Base-by-base conservation (phyloP, 2,888 invertebrate species). In the Diadegma fenestrale region DNA sequence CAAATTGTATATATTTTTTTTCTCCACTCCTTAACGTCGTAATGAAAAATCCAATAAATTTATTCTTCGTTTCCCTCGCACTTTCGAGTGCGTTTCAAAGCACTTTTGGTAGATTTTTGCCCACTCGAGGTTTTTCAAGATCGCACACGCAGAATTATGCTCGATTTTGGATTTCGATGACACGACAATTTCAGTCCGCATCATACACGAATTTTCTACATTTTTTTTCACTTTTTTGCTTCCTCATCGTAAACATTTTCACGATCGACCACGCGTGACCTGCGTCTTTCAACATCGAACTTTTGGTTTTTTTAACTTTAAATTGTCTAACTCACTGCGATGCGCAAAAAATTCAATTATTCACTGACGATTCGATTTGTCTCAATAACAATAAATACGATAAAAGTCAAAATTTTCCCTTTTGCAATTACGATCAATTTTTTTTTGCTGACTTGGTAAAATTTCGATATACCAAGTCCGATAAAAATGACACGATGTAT, bases 381-480 rank as follows among this genome's bases (percentile, higher is more conserved):
- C 48, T 30, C 26, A 51, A 30, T 45, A 54, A 33, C 30, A 26
- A 17, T n/a, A 26, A n/a, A n/a, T n/a, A n/a, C 30, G 48, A 37
- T 37, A n/a, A n/a, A 10, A 48, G n/a, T 33, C 33, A 12, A 26
- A 19, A 22, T 26, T 12, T 54, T 8, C 12, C 12, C 0, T 8
- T 22, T 54, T 54, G 10, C 10, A 12, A 54, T 22, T 54, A 8
- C 10, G 22, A 54, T 12, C 10, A 2, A 22, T 22, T 22, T 54
- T 54, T 45, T 14, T 54, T 73, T 45, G 30, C 22, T 78, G 58
- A 82, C 78, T 58, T 22, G 33, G 14, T 73, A 30, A 69, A 43
- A 58, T 45, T 63, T 63, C 17, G 64, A 19, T 64, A 41, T 30
- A 48, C 45, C 33, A 37, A 82, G 45, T 58, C 19, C 22, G 41